Evolutionary conservation across 2,888 invertebrate genomes (phyloP).

Genomic region (Stenchaetothrips biformis): DNA sequence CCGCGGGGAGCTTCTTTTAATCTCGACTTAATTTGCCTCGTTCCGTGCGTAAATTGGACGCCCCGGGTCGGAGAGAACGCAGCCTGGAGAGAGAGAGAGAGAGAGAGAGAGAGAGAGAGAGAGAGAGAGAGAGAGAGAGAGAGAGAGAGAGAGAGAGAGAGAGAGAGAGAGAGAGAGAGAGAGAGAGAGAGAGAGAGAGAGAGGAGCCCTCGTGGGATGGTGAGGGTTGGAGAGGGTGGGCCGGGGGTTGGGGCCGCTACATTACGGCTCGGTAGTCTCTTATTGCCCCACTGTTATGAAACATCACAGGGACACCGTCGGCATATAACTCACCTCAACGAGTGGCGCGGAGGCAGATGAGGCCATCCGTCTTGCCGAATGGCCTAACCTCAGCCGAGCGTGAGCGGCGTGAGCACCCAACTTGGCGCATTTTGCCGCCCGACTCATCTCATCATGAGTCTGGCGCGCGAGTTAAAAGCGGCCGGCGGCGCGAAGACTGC

Average conservation of each 20-base stretch:
- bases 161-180: neutral
- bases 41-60: neutral
- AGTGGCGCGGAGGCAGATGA: neutral
- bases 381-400: slow-evolving; percentile 14
- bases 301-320: slow-evolving; percentile 13
- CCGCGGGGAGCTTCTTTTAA: slow-evolving; percentile 1
- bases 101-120: too few species aligned
- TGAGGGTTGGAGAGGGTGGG: neutral
- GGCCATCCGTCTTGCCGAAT: neutral
- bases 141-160: too few species aligned
- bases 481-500: too few species aligned
- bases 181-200: too few species aligned
- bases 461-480: too few species aligned
- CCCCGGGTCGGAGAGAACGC: neutral
- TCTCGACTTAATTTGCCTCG: slow-evolving; percentile 23
- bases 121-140: too few species aligned
- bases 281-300: slow-evolving; percentile 15
- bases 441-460: neutral
- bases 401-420: neutral
- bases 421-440: neutral
- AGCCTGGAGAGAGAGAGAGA: too few species aligned
- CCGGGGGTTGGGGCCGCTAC: neutral
- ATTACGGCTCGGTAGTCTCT: neutral
- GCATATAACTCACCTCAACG: neutral
- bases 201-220: neutral